Base-by-base conservation (phyloP, 2,113 vertebrate species). In the Halcyon senegalensis region DNA sequence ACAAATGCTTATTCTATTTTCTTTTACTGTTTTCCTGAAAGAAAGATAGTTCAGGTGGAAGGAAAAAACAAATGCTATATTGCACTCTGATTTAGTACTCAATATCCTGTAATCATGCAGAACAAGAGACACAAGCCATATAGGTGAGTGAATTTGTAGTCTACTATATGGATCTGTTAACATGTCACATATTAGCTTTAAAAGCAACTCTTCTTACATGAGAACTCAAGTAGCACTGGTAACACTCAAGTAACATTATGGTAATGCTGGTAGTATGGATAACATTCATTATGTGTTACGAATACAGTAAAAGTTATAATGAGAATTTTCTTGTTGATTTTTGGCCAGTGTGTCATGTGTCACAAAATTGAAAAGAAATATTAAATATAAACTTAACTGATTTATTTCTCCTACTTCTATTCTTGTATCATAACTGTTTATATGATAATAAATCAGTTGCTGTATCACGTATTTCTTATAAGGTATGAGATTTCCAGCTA, bases 401-500 rank as follows among this genome's bases (percentile, higher is more conserved):
- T 70, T 67, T 39, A 4, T 43, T 10, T 68, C 3, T 59, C 13
- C 24, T 67, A 39, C 16, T 69, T 91, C 27, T 75, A 4, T 43
- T 72, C 7, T 75, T 0, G 0, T 59, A 64, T 70, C 12, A 7
- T 68, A 56, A 39, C 16, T 68, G 5, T 76, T 72, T 18, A 1
- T 28, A 44, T 28, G 18, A 25, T 19, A 81, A 33, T 37, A 24
- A 28, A 3, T 5, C 70, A 44, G 24, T 50, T 82, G 6, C 13
- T 55, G 7, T 30, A n/a, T 69, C 43, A 53, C 1, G 0, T 37
- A 33, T 72, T 72, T 30, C 15, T 56, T 7, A 53, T 1, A 2
- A 78, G 24, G 12, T 1, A 4, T 35, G 21, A 59, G 19, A 70
- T 72, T 89, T 82, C 31, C 13, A 75, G 8, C 9, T 46, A 70